Percentiles rank a stretch among this genome's conserved stretches.
phyloP scores from a whole-genome alignment of 2,888 invertebrate genomes.

The Andrena dorsata region DNA sequence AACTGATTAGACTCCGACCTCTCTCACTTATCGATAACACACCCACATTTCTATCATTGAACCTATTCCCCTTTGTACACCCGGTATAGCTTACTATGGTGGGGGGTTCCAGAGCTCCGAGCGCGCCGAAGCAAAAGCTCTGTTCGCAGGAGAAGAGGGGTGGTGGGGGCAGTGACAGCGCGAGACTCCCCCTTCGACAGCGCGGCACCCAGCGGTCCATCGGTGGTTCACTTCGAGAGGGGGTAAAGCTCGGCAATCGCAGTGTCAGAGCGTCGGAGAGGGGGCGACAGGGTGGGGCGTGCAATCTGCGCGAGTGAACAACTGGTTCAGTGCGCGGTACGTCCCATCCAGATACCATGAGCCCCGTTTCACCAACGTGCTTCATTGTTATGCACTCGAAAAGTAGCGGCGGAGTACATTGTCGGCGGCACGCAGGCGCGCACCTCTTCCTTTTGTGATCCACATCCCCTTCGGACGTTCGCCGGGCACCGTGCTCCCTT shows the following conservation, averaged over 20 bases:
- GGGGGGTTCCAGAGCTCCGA: slow-evolving; percentile 44
- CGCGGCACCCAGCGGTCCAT: slow-evolving; percentile 3
- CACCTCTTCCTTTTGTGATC: slow-evolving; percentile 67
- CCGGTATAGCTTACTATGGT: slow-evolving; percentile 44
- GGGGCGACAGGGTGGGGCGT: slow-evolving; percentile 62
- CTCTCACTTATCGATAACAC: neutral
- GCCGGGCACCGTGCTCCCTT: slow-evolving; percentile 24
- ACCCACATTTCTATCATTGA: too few relatives aligned
- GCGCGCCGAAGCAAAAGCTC: slow-evolving; percentile 60
- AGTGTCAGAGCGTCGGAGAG: slow-evolving; percentile 28
- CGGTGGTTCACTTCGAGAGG: slow-evolving; percentile 47
- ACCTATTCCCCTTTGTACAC: slow-evolving; percentile 14
- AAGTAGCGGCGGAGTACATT: slow-evolving; percentile 77
- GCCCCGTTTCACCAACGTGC: slow-evolving; percentile 78
- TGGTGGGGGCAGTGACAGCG: slow-evolving; percentile 19
- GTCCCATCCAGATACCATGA: slow-evolving; percentile 78
- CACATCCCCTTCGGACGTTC: slow-evolving; percentile 32
- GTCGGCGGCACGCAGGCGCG: slow-evolving; percentile 78
- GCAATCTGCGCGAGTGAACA: slow-evolving; percentile 67
- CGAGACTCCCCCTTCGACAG: slow-evolving; percentile 27
- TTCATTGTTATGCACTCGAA: slow-evolving; percentile 80
- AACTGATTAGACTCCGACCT: too few relatives aligned
- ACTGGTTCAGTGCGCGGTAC: slow-evolving; percentile 76
- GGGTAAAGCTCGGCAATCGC: slow-evolving; percentile 15
- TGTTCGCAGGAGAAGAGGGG: slow-evolving; percentile 7